Conservation (phyloP, 2,888 invertebrate species). For the Nyleta sp. region DNA sequence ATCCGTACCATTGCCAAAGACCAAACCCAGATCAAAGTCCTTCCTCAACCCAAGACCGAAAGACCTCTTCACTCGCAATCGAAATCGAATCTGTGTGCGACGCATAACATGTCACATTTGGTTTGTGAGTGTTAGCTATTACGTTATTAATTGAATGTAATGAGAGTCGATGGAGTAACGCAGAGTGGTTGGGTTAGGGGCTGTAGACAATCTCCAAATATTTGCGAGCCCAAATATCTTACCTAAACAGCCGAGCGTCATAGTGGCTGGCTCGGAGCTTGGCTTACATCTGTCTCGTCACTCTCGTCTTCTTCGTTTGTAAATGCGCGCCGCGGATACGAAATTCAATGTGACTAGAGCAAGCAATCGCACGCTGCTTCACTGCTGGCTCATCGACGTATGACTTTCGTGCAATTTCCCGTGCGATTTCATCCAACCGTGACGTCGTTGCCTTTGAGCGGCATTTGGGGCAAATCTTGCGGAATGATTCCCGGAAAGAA, state of each 20-base stretch:
- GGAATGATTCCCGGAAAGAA: conserved; percentile 22
- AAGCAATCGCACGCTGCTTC: conserved; percentile 58
- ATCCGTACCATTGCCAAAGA: too few species aligned
- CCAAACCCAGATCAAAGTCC: conserved; percentile 30
- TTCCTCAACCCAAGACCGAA: conserved; percentile 20
- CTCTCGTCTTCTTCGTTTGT: conserved; percentile 66
- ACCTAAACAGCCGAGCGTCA: conserved; percentile 80
- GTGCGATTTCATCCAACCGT: conserved; percentile 16
- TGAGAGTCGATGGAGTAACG: conserved; percentile 78
- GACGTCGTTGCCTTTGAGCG: conserved; percentile 31
- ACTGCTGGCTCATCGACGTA: conserved; percentile 50
- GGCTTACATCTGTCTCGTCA: conserved; percentile 67
- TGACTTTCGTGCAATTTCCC: conserved; percentile 56
- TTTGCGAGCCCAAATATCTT: conserved; percentile 82
- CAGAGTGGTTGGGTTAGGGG: conserved; percentile 72
- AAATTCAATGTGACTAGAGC: conserved; percentile 62
- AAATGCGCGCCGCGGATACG: conserved; percentile 62
- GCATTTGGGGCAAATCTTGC: conserved; percentile 29
- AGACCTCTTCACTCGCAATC: conserved; percentile 22
- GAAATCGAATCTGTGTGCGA: conserved; percentile 42
- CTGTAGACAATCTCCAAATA: conserved; percentile 82
- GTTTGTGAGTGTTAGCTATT: conserved; percentile 66
- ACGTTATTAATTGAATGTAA: conserved; percentile 78
- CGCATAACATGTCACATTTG: conserved; percentile 49
- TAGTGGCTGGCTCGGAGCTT: conserved; percentile 68